Percentiles rank a stretch among this genome's conserved stretches.
Evolutionary conservation across 2,888 invertebrate genomes (phyloP).

Genomic region (Amphipoea oculea): DNA sequence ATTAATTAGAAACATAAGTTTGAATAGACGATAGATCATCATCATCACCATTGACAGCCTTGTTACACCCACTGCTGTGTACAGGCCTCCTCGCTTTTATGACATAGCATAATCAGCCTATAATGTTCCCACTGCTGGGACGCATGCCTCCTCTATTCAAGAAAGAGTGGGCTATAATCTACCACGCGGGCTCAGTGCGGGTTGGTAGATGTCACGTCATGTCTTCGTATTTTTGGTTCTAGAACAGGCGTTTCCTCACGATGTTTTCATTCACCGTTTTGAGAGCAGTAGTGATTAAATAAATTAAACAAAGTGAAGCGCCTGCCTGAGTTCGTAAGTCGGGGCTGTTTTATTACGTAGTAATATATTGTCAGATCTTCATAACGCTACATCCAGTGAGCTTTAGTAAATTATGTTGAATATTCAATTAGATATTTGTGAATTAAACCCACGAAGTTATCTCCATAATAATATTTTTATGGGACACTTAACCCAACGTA

Average conservation of each 20-base stretch:
- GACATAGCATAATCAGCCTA: background rate
- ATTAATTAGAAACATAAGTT: too few species aligned
- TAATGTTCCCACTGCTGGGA: background rate
- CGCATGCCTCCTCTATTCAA: too few species aligned
- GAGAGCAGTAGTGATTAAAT: background rate
- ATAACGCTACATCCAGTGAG: background rate
- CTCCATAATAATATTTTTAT: slow-evolving; percentile 35
- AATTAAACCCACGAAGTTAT: slow-evolving; percentile 29
- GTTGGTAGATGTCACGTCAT: too few species aligned
- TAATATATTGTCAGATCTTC: background rate
- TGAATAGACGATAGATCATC: too few species aligned
- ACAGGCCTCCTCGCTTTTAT: background rate
- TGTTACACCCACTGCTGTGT: background rate
- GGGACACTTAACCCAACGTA: slow-evolving; percentile 22
- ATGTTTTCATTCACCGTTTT: background rate
- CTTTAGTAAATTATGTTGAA: background rate
- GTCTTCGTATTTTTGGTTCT: too few species aligned
- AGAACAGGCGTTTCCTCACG: background rate
- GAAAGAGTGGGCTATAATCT: too few species aligned
- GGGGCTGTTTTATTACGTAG: background rate
- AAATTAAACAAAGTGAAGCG: background rate
- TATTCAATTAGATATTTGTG: slow-evolving; percentile 22
- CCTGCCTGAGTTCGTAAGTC: background rate
- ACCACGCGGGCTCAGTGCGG: too few species aligned
- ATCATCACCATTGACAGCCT: too few species aligned